Conservation (phyloP, 2,888 invertebrate genomes). For the Entomobrya proxima region DNA sequence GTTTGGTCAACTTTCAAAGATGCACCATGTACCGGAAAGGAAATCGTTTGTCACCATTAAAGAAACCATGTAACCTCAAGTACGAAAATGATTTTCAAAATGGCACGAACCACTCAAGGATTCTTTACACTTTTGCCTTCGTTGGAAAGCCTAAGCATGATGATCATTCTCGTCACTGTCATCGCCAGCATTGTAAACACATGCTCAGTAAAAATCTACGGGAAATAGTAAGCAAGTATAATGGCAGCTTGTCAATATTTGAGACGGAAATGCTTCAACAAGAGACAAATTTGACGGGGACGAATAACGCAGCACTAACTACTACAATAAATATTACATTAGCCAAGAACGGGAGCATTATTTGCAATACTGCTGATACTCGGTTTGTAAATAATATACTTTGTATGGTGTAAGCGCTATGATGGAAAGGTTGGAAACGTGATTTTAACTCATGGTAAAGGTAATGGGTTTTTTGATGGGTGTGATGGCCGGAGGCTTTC, state of each 20-base stretch:
- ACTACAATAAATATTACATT: background rate
- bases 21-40: background rate
- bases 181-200: background rate
- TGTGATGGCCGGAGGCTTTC: too few relatives aligned
- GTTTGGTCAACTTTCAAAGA: background rate
- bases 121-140: background rate
- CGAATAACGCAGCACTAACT: background rate
- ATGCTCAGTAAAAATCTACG: background rate
- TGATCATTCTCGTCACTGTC: background rate
- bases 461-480: too few relatives aligned
- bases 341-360: too few relatives aligned
- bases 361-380: too few relatives aligned
- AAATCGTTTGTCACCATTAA: background rate
- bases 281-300: slow-evolving; percentile 36
- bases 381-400: too few relatives aligned
- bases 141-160: background rate
- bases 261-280: slow-evolving; percentile 22
- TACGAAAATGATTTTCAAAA: background rate
- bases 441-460: too few relatives aligned
- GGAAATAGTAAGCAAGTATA: slow-evolving; percentile 6
- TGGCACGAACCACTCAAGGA: background rate
- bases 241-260: slow-evolving; percentile 1
- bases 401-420: too few relatives aligned
- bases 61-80: background rate
- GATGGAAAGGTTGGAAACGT: too few relatives aligned